A percentile compares a stretch with the other conserved stretches of the same genome.
These are phyloP conservation scores for Hirundo rustica DNA, from an alignment of 2,797 vertebrate species.

Conservation along the genomic window DNA sequence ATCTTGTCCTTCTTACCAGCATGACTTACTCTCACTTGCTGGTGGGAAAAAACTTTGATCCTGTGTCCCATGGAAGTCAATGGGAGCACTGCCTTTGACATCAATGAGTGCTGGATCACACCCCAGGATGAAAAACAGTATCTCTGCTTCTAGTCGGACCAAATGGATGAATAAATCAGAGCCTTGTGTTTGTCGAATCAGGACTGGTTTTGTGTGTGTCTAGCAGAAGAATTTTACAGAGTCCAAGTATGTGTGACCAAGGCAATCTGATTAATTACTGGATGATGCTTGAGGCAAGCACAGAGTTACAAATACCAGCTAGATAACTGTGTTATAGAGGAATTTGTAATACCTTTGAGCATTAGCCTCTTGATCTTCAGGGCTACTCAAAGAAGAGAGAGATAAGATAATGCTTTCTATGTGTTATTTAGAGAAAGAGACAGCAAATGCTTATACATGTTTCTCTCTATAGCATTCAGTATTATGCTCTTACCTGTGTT, in stretches of 20 bases:
- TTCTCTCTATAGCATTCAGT: not conserved
- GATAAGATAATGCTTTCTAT: slow-evolving; percentile 47
- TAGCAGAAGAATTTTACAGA: not conserved
- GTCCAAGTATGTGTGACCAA: slow-evolving; percentile 20
- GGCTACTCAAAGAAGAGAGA: slow-evolving; percentile 49
- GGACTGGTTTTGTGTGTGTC: not conserved
- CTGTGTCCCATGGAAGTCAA: not conserved
- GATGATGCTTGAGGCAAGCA: slow-evolving; percentile 63
- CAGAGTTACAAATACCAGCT: slow-evolving; percentile 50
- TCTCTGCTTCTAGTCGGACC: not conserved
- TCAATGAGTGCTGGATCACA: slow-evolving; percentile 27
- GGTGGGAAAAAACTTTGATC: slow-evolving; percentile 21
- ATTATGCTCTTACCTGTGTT: not conserved
- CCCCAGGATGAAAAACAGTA: slow-evolving; percentile 32
- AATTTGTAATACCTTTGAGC: slow-evolving; percentile 69
- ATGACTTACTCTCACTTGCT: not conserved
- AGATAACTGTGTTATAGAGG: slow-evolving; percentile 44
- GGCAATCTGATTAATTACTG: slow-evolving; percentile 72
- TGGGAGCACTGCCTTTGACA: slow-evolving; percentile 17
- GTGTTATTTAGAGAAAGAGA: slow-evolving; percentile 29
- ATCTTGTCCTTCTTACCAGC: not conserved
- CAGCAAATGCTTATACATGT: not conserved
- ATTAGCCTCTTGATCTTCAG: slow-evolving; percentile 67
- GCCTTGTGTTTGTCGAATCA: not conserved
- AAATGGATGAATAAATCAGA: slow-evolving; percentile 48